These are phyloP conservation scores for Cynodonichthys magdalenae DNA, from an alignment of 2,797 vertebrate species.

Conservation along the genomic window DNA sequence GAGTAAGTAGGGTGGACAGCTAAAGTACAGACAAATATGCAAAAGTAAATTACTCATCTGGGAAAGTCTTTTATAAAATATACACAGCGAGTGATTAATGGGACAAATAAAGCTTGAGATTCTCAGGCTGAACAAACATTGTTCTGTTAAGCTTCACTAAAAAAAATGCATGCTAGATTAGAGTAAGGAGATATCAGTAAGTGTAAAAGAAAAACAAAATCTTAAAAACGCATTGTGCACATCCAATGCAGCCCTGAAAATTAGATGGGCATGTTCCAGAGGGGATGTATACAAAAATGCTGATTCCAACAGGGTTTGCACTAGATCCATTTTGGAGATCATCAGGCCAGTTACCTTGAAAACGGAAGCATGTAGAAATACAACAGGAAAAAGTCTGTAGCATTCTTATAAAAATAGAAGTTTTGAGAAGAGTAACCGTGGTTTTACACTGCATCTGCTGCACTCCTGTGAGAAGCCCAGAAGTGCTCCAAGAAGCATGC, in stretches of 20 bases:
- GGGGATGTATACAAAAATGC: not conserved
- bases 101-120: constrained; percentile 27
- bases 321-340: not conserved
- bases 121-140: constrained; percentile 37
- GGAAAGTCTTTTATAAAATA: constrained; percentile 40
- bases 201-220: constrained; percentile 3
- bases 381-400: not conserved
- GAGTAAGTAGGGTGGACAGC: constrained; percentile 33
- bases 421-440: not conserved
- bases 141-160: constrained; percentile 24
- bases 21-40: constrained; percentile 51
- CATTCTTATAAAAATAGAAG: not conserved
- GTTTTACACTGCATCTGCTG: no score
- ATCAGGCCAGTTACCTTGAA: not conserved
- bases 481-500: no score
- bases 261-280: not conserved
- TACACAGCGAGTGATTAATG: constrained; percentile 32
- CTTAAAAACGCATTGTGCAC: not conserved
- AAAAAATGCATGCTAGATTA: constrained; percentile 15
- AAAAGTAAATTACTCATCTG: constrained; percentile 46
- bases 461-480: no score
- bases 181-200: constrained; percentile 4
- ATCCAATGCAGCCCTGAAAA: not conserved
- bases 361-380: not conserved
- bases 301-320: not conserved